Conservation (phyloP, 2,888 invertebrate genomes). For the Fissipunctia ypsillon region DNA sequence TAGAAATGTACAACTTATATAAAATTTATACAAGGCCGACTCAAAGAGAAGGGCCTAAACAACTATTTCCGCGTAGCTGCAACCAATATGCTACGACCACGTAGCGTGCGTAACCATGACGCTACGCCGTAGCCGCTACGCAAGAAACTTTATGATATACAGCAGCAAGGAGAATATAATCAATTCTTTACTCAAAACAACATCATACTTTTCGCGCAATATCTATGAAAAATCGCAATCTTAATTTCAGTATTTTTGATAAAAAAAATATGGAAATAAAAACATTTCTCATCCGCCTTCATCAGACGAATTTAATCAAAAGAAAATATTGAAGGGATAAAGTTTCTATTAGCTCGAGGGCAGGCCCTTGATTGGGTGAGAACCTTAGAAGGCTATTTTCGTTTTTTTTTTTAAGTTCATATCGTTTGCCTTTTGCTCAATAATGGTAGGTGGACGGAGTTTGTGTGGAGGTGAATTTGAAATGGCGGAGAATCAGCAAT, state of each 20-base stretch:
- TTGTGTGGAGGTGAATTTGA: background rate
- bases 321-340: slow-evolving; percentile 72
- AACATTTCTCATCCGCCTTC: slow-evolving; percentile 40
- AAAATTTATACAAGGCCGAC: slow-evolving; percentile 33
- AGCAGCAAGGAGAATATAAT: background rate
- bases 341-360: slow-evolving; percentile 64
- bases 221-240: slow-evolving; percentile 32
- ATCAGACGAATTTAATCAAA: slow-evolving; percentile 71
- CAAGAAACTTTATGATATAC: background rate
- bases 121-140: slow-evolving; percentile 46
- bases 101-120: slow-evolving; percentile 33
- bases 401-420: slow-evolving; percentile 37
- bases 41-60: slow-evolving; percentile 32
- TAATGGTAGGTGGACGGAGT: background rate
- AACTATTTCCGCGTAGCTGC: slow-evolving; percentile 42
- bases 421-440: slow-evolving; percentile 20
- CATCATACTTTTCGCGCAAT: background rate
- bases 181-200: slow-evolving; percentile 18
- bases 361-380: slow-evolving; percentile 65
- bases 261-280: slow-evolving; percentile 43
- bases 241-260: slow-evolving; percentile 40
- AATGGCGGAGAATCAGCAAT: background rate
- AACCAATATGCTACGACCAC: slow-evolving; percentile 46
- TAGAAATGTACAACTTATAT: slow-evolving; percentile 36
- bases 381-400: slow-evolving; percentile 43